Conservation (phyloP, 2,113 vertebrate genomes). For the Gobius niger region DNA sequence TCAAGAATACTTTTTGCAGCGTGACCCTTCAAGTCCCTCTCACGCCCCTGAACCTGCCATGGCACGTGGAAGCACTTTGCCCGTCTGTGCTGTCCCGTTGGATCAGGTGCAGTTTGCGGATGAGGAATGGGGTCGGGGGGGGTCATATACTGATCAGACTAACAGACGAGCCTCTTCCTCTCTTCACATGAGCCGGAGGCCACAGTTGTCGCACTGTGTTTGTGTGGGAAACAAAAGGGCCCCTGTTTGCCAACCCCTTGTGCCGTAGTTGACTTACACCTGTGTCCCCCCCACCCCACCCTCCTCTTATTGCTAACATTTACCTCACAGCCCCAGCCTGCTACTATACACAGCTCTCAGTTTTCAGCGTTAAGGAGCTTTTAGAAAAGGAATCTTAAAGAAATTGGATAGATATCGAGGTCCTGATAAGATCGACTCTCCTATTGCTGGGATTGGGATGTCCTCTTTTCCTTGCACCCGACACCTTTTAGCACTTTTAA, state of each 20-base stretch:
- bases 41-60: too few relatives aligned
- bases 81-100: not conserved
- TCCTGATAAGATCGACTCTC: not conserved
- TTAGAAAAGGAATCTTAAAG: not conserved
- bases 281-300: not conserved
- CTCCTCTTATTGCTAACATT: not conserved
- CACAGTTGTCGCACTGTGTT: slow-evolving; percentile 4
- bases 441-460: too few relatives aligned
- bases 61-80: not conserved
- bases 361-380: not conserved
- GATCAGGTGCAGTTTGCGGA: slow-evolving; percentile 33
- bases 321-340: not conserved
- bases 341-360: not conserved
- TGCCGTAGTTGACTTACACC: not conserved
- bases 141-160: not conserved
- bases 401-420: not conserved
- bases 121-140: slow-evolving; percentile 3
- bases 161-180: slow-evolving; percentile 5
- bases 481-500: too few relatives aligned
- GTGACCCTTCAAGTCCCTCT: too few relatives aligned
- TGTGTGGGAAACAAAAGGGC: not conserved
- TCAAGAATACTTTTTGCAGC: too few relatives aligned
- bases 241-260: not conserved
- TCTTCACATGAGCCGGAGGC: not conserved
- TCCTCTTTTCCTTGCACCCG: too few relatives aligned